Evolutionary conservation across 2,888 invertebrate genomes (phyloP), one percentile per base, ranked within the genome.

Genomic region (Gandaritis pyraliata): DNA sequence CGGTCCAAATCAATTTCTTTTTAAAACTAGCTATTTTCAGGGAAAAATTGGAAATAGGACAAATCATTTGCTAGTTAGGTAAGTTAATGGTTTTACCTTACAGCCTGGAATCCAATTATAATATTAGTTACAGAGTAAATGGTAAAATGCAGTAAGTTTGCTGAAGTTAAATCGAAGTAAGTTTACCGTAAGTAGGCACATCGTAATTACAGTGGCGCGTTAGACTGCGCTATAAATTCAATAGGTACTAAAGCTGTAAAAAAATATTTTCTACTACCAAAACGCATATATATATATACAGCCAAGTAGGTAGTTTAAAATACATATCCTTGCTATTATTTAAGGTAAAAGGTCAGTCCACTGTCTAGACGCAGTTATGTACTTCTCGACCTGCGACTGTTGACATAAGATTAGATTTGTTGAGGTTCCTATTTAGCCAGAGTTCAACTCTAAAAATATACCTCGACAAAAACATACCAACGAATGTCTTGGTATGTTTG

Each of bases 361-460:
- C 54, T 46, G 59, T 49, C 49, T 60, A 60, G 54, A 60, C 60
- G 15, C 7, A 33, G 48, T 41, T 18, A n/a, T n/a, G n/a, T n/a
- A 23, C 16, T 36, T 7, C 53, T 36, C 33, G 45, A 54, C 46
- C 23, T 54, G 3, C n/a, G 23, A 43, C n/a, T 43, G 46, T n/a
- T 2, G 18, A n/a, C 45, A 30, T 6, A 7, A 29, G 39, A 55
- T 50, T 30, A 36, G 23, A 12, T 41, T 49, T 16, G 33, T 54
- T 36, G 36, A 50, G 0, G 41, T 13, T 7, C n/a, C 1, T 15
- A 41, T 41, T 13, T 41, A 41, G 1, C 6, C 10, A 11, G 6
- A 33, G 1, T 33, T 5, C 6, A 33, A 33, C 33, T 33, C 1
- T 33, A 8, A 7, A 2, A 2, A 29, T 4, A 29, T 29, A 33